phyloP scores from a whole-genome alignment of 2,797 vertebrate genomes.

The Ctenochaetus hawaiiensis region DNA sequence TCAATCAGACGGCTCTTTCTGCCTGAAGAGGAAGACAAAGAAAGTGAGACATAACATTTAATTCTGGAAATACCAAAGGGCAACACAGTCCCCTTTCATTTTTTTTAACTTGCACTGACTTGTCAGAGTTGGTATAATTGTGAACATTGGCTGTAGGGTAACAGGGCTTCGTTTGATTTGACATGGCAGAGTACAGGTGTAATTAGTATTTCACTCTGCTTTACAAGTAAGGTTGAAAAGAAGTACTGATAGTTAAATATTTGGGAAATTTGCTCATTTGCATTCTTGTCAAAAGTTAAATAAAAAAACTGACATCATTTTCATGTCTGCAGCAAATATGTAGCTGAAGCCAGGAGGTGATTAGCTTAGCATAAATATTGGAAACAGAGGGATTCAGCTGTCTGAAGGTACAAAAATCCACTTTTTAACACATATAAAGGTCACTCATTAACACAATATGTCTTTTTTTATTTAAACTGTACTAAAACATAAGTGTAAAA shows the following conservation, averaged over 20 bases:
- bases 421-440: not conserved
- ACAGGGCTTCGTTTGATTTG: too few species aligned
- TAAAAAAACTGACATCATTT: not conserved
- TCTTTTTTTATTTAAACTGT: not conserved
- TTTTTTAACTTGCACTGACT: too few species aligned
- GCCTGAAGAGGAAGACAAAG: not conserved
- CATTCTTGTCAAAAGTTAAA: not conserved
- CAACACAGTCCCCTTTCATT: too few species aligned
- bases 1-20: not conserved
- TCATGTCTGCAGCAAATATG: not conserved
- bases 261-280: not conserved
- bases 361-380: conserved; percentile 1
- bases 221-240: too few species aligned
- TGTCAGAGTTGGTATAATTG: too few species aligned
- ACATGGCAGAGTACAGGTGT: too few species aligned
- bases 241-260: not conserved
- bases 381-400: not conserved
- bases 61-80: not conserved
- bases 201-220: too few species aligned
- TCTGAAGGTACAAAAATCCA: not conserved
- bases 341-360: not conserved
- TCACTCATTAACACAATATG: not conserved
- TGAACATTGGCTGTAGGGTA: too few species aligned
- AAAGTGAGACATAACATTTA: not conserved
- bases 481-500: not conserved